Conservation (phyloP, 2,797 vertebrate species). For the Parauchenoglanis punctatus region DNA sequence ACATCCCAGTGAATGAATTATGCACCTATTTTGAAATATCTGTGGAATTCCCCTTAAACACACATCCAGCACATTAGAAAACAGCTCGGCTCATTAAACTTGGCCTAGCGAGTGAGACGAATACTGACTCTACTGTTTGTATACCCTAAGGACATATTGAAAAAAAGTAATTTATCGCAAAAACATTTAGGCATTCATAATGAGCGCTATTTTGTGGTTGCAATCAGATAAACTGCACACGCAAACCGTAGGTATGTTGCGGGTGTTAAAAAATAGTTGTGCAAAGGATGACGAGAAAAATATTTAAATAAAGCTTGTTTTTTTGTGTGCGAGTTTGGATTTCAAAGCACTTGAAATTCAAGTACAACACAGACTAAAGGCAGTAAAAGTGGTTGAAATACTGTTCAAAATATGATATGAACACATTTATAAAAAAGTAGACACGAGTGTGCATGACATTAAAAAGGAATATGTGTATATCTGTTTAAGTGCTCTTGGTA, state of each 20-base stretch:
- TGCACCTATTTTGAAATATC: not conserved
- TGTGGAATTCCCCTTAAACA: conserved; percentile 19
- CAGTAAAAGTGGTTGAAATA: not conserved
- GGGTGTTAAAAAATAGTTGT: not conserved
- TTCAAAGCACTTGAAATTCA: not conserved
- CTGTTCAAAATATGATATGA: not conserved
- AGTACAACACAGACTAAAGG: not conserved
- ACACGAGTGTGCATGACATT: not conserved
- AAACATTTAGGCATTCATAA: not conserved
- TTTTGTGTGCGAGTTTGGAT: not conserved
- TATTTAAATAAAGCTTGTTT: not conserved
- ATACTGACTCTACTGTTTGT: conserved; percentile 5
- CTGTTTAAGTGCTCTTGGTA: not conserved
- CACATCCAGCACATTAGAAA: not conserved
- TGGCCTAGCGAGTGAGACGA: not conserved
- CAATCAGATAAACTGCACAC: not conserved
- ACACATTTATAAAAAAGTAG: not conserved
- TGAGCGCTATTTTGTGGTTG: not conserved
- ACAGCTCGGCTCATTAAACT: not conserved
- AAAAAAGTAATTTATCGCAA: not conserved
- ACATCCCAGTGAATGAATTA: not conserved
- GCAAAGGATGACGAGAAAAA: not conserved
- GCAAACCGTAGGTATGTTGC: not conserved
- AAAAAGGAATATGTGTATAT: not conserved
- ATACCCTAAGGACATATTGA: not conserved